Evolutionary conservation across 1,140 invertebrate species (phyloP).

Genomic region (Drosophila prosaltans): DNA sequence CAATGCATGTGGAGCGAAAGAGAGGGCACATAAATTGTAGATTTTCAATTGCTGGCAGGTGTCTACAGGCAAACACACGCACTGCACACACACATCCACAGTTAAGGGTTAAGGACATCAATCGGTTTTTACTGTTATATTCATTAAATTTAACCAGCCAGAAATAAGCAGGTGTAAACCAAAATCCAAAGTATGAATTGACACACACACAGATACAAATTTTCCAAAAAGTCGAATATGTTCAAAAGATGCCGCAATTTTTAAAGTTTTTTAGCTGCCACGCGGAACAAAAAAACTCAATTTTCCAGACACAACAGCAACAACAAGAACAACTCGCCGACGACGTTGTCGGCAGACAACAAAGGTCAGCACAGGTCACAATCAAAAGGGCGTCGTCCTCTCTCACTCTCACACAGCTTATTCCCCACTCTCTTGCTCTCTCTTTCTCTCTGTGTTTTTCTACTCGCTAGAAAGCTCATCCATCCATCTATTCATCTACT

Average conservation of each 20-base stretch:
- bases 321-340: slow-evolving; percentile 37
- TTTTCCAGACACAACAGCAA: slow-evolving; percentile 70
- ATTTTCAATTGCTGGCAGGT: slow-evolving; percentile 20
- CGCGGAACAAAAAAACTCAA: slow-evolving; percentile 37
- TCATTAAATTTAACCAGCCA: background rate
- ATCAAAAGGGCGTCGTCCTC: slow-evolving; percentile 83
- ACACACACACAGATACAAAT: slow-evolving; percentile 28
- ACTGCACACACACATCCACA: background rate
- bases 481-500: slow-evolving; percentile 4
- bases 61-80: slow-evolving; percentile 7
- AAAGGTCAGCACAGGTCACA: slow-evolving; percentile 83
- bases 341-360: slow-evolving; percentile 71
- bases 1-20: background rate
- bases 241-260: slow-evolving; percentile 23
- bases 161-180: background rate
- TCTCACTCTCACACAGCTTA: slow-evolving; percentile 35
- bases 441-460: slow-evolving; percentile 28
- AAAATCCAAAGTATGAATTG: slow-evolving; percentile 45
- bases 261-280: slow-evolving; percentile 29
- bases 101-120: slow-evolving; percentile 7
- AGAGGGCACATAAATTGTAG: slow-evolving; percentile 14
- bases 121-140: slow-evolving; percentile 4
- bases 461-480: slow-evolving; percentile 25
- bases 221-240: slow-evolving; percentile 47
- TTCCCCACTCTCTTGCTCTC: slow-evolving; percentile 6